Evolutionary conservation across 2,888 invertebrate species (phyloP), one percentile per base, ranked within the genome.

Genomic region (Drosophila longiperda): DNA sequence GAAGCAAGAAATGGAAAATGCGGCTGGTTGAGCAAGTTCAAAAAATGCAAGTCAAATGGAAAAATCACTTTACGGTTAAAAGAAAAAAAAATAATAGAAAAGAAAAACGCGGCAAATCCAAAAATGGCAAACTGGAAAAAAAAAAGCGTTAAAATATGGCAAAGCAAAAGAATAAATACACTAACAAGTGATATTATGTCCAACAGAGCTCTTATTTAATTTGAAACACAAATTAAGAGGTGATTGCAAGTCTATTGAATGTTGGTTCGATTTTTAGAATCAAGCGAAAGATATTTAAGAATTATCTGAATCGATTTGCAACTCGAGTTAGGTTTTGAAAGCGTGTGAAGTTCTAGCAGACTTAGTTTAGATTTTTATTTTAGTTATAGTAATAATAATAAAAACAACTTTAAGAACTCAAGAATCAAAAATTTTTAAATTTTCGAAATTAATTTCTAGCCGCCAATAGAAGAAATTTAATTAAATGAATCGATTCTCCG

Each of bases 1-100:
- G 50, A 75, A 36, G 65, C 71, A 71, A 71, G 57, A 66, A 80
- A 71, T 61, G 61, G 68, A 66, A 69, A 75, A 68, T 66, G 66
- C 75, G 65, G 67, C 59, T 60, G 48, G 11, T 33, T 66, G 48
- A 54, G 68, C 34, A 58, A 65, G 17, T 32, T n/a, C 36, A 45
- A 53, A 72, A 55, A 67, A 58, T 69, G 67, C 70, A 57, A 40
- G 49, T 38, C 70, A 50, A 65, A 72, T 80, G 34, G 52, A 34
- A 59, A 60, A 69, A 23, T 57, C 64, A 26, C 54, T 12, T 42
- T 50, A 42, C 42, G 48, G 50, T 58, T 40, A 9, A 45, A 52
- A 23, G 23, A 40, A 23, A n/a, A 15, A 17, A 38, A 45, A 45
- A n/a, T 48, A 23, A 29, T 29, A 33, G 64, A 36, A 45, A 50